These are phyloP conservation scores for Nipponia nippon DNA, from an alignment of 2,113 vertebrate species.

Conservation along the genomic window DNA sequence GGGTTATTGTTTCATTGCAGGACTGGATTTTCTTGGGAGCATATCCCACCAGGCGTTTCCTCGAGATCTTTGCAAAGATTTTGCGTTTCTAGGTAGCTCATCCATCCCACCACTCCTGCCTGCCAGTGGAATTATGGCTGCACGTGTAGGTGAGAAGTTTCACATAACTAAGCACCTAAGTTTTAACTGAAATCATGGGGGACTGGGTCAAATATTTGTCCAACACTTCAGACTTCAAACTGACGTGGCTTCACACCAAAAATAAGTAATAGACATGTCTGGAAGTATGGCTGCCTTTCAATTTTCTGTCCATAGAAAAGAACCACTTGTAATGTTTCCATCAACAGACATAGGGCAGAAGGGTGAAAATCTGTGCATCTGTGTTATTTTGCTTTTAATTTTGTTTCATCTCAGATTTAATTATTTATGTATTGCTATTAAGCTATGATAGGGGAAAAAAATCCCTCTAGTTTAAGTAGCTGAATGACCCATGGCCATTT, in stretches of 20 bases:
- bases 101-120: not conserved
- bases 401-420: not conserved
- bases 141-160: not conserved
- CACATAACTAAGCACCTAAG: rapidly evolving
- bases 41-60: not conserved
- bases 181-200: not conserved
- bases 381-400: not conserved
- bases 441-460: not conserved
- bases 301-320: not conserved
- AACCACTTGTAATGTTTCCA: not conserved
- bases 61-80: not conserved
- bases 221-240: not conserved
- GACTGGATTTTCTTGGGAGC: not conserved
- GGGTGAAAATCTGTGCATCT: not conserved
- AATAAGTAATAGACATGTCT: not conserved
- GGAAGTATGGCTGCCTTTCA: not conserved
- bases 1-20: not conserved
- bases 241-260: not conserved
- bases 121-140: not conserved
- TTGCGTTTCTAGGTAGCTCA: not conserved
- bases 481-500: not conserved
- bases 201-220: not conserved
- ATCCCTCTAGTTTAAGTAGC: not conserved
- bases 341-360: not conserved
- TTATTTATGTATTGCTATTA: not conserved